phyloP scores from a whole-genome alignment of 2,113 vertebrate species.

The Axis porcinus region DNA sequence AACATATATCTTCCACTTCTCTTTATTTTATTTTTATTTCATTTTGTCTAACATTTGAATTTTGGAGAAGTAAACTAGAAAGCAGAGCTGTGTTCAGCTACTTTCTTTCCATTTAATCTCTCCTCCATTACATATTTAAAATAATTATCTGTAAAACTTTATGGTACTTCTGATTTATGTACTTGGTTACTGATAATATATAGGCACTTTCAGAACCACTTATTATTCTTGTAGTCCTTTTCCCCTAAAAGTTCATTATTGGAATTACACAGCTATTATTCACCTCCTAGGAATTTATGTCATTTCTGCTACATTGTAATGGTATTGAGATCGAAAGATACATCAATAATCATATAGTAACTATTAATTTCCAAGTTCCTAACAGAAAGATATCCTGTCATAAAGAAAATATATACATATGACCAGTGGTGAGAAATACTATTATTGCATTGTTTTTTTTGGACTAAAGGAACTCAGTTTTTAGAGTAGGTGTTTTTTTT shows the following conservation, averaged over 20 bases:
- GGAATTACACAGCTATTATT: not conserved
- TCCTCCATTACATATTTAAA: not conserved
- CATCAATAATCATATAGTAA: not conserved
- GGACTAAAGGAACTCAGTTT: not conserved
- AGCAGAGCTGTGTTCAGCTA: not conserved
- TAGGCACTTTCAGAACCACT: not conserved
- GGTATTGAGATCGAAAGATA: not conserved
- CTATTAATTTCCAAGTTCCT: not conserved
- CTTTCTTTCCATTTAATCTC: not conserved
- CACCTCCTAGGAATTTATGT: not conserved
- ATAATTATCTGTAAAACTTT: not conserved
- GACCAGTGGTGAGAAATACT: not conserved
- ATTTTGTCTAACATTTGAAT: not conserved
- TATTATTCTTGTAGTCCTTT: not conserved
- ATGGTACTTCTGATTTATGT: not conserved
- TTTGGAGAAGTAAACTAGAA: slow-evolving; percentile 12
- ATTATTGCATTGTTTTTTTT: not conserved
- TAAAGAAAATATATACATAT: not conserved
- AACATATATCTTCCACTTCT: not conserved
- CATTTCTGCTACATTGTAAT: not conserved
- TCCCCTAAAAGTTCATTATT: not conserved
- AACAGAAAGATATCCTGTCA: not conserved
- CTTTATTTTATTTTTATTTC: not conserved
- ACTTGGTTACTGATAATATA: not conserved
- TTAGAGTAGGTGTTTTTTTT: not conserved